A percentile compares a stretch with the other conserved stretches of the same genome.
These are phyloP conservation scores for Microtus ochrogaster DNA, from an alignment of 2,113 vertebrate genomes.

Conservation along the genomic window DNA sequence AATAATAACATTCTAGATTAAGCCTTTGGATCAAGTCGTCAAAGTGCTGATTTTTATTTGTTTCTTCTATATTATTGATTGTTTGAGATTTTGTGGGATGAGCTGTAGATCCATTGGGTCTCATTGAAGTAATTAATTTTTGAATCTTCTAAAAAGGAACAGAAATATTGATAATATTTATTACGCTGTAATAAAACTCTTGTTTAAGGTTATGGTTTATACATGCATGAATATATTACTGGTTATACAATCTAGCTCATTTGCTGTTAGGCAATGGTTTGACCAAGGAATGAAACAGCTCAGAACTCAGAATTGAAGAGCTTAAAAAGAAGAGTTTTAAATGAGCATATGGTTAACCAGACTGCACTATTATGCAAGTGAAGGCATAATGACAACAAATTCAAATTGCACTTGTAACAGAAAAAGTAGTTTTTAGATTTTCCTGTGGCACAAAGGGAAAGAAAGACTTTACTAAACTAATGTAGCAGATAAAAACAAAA, in stretches of 20 bases:
- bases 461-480: neutral
- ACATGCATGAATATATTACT: neutral
- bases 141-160: conserved; percentile 34
- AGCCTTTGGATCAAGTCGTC: conserved; percentile 70
- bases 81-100: neutral
- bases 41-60: neutral
- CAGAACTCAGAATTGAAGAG: neutral
- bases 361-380: neutral
- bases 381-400: neutral
- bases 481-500: neutral
- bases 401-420: neutral
- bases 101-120: neutral
- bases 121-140: neutral
- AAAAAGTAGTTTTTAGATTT: neutral
- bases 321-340: conserved; percentile 4
- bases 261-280: neutral
- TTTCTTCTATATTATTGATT: neutral
- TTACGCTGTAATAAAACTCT: neutral
- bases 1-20: conserved; percentile 74
- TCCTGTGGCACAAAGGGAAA: neutral
- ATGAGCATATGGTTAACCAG: neutral
- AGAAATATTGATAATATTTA: conserved; percentile 14
- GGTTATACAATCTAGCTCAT: neutral
- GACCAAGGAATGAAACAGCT: neutral
- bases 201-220: neutral